A percentile compares a stretch with the other conserved stretches of the same genome.
These are phyloP conservation scores for Lysandra coridon DNA, from an alignment of 2,888 invertebrate genomes.

Conservation along the genomic window DNA sequence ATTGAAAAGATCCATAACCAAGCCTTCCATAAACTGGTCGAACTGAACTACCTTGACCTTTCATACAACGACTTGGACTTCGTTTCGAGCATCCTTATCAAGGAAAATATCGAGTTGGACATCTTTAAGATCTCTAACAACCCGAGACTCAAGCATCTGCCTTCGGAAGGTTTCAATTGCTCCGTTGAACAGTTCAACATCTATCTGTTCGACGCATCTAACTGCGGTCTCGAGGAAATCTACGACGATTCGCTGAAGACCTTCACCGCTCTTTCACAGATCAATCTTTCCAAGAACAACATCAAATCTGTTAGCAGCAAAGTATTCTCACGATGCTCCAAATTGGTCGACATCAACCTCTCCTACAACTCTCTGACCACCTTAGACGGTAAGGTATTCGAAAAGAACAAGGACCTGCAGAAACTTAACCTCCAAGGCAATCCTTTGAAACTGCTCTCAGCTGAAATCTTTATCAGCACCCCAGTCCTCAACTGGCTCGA, in stretches of 20 bases:
- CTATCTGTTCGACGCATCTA: slow-evolving; percentile 86
- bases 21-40: slow-evolving; percentile 84
- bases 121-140: slow-evolving; percentile 87
- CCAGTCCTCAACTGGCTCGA: slow-evolving; percentile 84
- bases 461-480: slow-evolving; percentile 83
- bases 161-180: slow-evolving; percentile 83
- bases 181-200: slow-evolving; percentile 82
- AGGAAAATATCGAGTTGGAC: slow-evolving; percentile 84
- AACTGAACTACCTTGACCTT: slow-evolving; percentile 85
- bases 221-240: slow-evolving; percentile 84
- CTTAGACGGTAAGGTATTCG: slow-evolving; percentile 83
- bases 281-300: slow-evolving; percentile 85
- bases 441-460: slow-evolving; percentile 83
- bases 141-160: slow-evolving; percentile 83
- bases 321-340: slow-evolving; percentile 77
- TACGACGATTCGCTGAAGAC: slow-evolving; percentile 84
- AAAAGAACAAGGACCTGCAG: slow-evolving; percentile 83
- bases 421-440: slow-evolving; percentile 87
- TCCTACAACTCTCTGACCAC: slow-evolving; percentile 84
- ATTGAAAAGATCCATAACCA: slow-evolving; percentile 85
- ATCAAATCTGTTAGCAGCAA: slow-evolving; percentile 78
- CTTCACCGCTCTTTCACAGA: slow-evolving; percentile 84
- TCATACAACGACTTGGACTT: slow-evolving; percentile 86
- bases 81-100: slow-evolving; percentile 84
- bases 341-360: slow-evolving; percentile 85